Percentiles rank a stretch among this genome's conserved stretches.
Evolutionary conservation across 2,888 invertebrate species (phyloP).

Genomic region (Athalia circularis): DNA sequence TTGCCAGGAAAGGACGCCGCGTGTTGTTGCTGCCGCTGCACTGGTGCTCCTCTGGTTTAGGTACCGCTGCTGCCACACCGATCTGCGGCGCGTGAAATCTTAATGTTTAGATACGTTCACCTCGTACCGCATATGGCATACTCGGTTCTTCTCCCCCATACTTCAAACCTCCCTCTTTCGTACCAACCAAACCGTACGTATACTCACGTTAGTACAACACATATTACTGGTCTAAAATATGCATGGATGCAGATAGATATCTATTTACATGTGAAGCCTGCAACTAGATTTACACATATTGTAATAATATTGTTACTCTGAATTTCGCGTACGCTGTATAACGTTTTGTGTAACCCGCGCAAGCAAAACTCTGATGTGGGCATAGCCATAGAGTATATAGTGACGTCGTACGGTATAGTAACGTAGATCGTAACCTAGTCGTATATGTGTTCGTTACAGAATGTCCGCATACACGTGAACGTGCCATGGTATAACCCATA

Average conservation of each 20-base stretch:
- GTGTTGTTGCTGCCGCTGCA: not conserved
- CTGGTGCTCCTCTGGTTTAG: not conserved
- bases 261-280: not conserved
- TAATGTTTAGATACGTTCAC: constrained; percentile 28
- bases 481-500: constrained; percentile 20
- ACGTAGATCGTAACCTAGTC: no score
- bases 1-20: constrained; percentile 11
- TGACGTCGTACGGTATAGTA: not conserved
- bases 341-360: constrained; percentile 20
- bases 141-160: not conserved
- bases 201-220: not conserved
- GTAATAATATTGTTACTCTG: constrained; percentile 26
- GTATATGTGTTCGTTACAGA: not conserved
- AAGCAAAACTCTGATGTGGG: constrained; percentile 7
- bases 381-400: constrained; percentile 7
- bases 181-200: not conserved
- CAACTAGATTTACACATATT: not conserved
- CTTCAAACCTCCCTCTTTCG: not conserved
- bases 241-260: not conserved
- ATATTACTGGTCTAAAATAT: not conserved
- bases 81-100: constrained; percentile 25
- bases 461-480: not conserved
- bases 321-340: constrained; percentile 11
- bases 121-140: constrained; percentile 22
- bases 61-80: not conserved